Evolutionary conservation across 92 coral and sea anemone genomes (phyloP), one percentile per base, ranked within the genome.

Genomic region (Bergia sp.): DNA sequence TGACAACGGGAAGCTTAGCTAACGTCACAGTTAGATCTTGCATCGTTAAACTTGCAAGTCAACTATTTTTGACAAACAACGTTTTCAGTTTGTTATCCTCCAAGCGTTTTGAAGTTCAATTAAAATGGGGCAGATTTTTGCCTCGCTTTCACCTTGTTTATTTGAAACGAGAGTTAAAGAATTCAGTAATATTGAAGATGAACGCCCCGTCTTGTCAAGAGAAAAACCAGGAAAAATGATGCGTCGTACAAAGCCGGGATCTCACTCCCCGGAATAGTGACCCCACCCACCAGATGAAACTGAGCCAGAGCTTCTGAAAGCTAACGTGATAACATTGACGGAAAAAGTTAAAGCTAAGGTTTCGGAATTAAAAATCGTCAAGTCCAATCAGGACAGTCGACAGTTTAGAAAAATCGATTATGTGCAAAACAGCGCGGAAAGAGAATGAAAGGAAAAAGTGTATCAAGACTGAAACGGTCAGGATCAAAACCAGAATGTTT

Each of bases 221-320:
- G 29, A 29, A 29, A 29, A 29, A 29, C 29, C 29, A 29, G 29
- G 29, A 29, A 29, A 29, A 29, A 29, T 29, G 29, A 29, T 29
- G 29, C 29, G 29, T 29, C 2, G 20, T 81, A 81, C 58, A 82
- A 82, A 37, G 49, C 86, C 42, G 57, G 41, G 23, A 9, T 58
- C 15, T 16, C 53, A 38, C 86, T 82, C 18, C 86, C 86, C 1
- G 86, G 86, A 41, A 37, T 2, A 7, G 86, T 82, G 0, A 64
- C 1, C 75, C 2, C 49, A 64, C 53, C 12, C 21, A 29, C 29
- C 29, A 29, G 58, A 41, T 8, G 41, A 64, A 47, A 8, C 37
- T 65, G 53, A 65, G n/a, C 49, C 29, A 1, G 41, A 65, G 21
- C 37, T 58, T 42, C 29, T 66, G 18, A 37, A 82, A 18, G 47